Conservation (phyloP, 2,797 vertebrate genomes). For the Picus viridis region DNA sequence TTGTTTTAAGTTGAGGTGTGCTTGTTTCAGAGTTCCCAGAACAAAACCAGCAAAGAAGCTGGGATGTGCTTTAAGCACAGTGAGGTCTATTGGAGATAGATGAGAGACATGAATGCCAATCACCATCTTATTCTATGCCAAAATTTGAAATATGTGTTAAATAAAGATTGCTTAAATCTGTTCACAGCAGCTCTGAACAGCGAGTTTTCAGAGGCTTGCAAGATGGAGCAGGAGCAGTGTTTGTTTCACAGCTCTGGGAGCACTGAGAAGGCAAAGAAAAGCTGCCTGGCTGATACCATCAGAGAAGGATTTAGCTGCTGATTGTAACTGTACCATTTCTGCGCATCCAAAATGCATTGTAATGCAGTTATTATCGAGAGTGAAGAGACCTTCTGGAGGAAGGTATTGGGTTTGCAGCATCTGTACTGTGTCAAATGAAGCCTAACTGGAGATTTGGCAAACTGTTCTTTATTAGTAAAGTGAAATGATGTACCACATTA, state of each 20-base stretch:
- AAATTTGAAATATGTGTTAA: constrained; percentile 24
- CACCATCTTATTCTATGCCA: neutral
- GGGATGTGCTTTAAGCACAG: neutral
- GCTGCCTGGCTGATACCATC: constrained; percentile 26
- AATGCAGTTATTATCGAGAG: constrained; percentile 17
- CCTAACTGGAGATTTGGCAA: constrained; percentile 48
- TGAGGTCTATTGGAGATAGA: neutral
- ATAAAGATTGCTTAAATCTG: constrained; percentile 21
- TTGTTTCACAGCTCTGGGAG: constrained; percentile 13
- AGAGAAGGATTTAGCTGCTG: constrained; percentile 17
- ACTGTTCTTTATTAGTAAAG: constrained; percentile 18
- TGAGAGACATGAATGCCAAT: constrained; percentile 20
- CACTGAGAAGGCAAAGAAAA: neutral
- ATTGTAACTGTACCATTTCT: neutral
- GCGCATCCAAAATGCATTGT: constrained; percentile 1
- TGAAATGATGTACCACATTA: constrained; percentile 47
- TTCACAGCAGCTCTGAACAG: constrained; percentile 35
- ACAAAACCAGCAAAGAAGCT: neutral
- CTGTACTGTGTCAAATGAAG: constrained; percentile 41
- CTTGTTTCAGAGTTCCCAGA: neutral
- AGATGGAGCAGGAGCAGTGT: constrained; percentile 1
- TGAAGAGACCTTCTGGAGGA: constrained; percentile 5
- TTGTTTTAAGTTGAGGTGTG: neutral
- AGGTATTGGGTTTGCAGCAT: constrained; percentile 34
- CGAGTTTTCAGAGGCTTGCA: neutral